Percentiles rank a stretch among this genome's conserved stretches.
phyloP scores from a whole-genome alignment of 2,888 invertebrate species.

The Antheraea yamamai region DNA sequence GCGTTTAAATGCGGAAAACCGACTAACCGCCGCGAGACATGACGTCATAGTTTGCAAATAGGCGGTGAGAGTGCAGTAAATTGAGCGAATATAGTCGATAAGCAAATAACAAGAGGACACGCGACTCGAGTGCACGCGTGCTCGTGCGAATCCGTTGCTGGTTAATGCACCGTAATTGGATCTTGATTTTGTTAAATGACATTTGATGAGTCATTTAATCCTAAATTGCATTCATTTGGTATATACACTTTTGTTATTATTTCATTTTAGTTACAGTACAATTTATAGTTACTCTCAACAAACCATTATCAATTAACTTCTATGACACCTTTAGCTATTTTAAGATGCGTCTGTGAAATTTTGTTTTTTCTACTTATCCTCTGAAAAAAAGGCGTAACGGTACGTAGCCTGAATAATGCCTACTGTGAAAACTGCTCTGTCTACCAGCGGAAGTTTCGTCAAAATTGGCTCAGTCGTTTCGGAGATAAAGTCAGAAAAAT shows the following conservation, averaged over 20 bases:
- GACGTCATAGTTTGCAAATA: constrained; percentile 46
- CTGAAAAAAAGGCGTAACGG: no score
- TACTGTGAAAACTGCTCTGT: no score
- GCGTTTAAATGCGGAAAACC: background rate
- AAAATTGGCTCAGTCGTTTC: no score
- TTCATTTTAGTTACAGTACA: background rate
- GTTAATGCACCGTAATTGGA: constrained; percentile 67
- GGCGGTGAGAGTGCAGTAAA: constrained; percentile 72
- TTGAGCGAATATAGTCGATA: constrained; percentile 70
- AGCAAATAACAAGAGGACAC: constrained; percentile 69
- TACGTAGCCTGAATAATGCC: no score
- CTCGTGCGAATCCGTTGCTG: constrained; percentile 60
- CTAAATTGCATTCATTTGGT: background rate
- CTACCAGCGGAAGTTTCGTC: no score
- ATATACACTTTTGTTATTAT: background rate
- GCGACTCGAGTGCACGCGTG: constrained; percentile 49
- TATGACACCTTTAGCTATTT: no score
- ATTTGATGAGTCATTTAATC: constrained; percentile 45
- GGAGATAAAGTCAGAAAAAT: no score
- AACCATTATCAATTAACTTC: no score
- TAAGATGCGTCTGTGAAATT: no score
- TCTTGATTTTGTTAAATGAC: no score
- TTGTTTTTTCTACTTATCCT: no score
- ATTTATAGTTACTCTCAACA: background rate
- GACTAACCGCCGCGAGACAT: constrained; percentile 36